Base-by-base conservation (phyloP, 2,113 vertebrate species). In the Sisor rabdophorus region DNA sequence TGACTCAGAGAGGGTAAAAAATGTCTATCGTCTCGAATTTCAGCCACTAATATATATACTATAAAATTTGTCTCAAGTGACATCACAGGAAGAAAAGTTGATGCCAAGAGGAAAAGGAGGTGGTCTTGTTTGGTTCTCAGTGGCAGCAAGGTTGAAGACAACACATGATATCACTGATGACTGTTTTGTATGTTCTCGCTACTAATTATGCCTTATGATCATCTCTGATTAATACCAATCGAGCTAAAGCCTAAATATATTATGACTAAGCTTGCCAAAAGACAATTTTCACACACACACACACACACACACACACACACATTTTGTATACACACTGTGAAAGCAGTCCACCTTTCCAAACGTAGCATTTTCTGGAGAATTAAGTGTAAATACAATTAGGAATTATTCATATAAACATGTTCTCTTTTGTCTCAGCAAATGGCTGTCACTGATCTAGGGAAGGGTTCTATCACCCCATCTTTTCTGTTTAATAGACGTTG, bases 381-480 rank as follows among this genome's bases (percentile, higher is more conserved):
- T 22, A 48, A 63, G 55, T 71, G 53, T 53, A 47, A 78, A 79
- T 79, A 78, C 77, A 80, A 60, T 59, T 44, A 1, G 24, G 54
- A 77, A 78, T 77, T 78, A 74, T 82, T 79, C 73, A 77, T 76
- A 82, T 76, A 84, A 81, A 85, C 84, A 76, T 78, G 73, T 53
- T 20, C 55, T 71, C 32, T 73, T 84, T 86, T 88, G 87, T 90
- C 79, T 84, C 56, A 52, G 76, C 52, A 80, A 86, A 85, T 81
- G 80, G 77, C 79, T 75, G 69, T 47, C 58, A 56, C 79, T 54
- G 82, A 84, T 79, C 87, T 79, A 77, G 80, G 82, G 81, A 85
- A 82, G 86, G 79, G 71, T 82, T 16, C 79, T 55, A 54, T 77
- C 85, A 80, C 85, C 85, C 79, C 80, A 85, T 86, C 84, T 87